These are phyloP conservation scores for Timema cristinae DNA, from an alignment of 2,888 invertebrate genomes.

Conservation along the genomic window DNA sequence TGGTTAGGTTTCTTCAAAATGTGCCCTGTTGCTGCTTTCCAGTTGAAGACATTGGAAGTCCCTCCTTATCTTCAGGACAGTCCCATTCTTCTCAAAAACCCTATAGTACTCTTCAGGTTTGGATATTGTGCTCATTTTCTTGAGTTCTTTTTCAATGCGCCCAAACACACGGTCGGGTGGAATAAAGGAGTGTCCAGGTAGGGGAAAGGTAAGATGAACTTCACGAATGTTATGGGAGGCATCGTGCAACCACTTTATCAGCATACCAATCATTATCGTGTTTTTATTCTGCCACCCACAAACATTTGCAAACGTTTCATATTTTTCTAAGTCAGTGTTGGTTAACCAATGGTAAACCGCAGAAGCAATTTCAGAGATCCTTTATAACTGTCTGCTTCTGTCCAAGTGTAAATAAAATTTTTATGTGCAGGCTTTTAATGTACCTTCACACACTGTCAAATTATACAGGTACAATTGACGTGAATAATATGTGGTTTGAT, in stretches of 20 bases:
- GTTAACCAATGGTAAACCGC: neutral
- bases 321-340: constrained; percentile 1
- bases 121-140: constrained; percentile 1
- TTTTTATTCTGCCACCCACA: constrained; percentile 17
- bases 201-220: neutral
- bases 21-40: neutral
- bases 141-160: neutral
- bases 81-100: neutral
- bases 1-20: too few species aligned
- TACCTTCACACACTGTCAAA: constrained; percentile 38
- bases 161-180: constrained; percentile 9
- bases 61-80: neutral
- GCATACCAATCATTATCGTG: constrained; percentile 16
- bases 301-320: neutral
- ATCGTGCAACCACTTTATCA: constrained; percentile 11
- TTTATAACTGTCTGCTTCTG: constrained; percentile 37
- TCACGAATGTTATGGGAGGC: neutral
- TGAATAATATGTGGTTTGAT: constrained; percentile 40
- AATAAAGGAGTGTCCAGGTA: constrained; percentile 6
- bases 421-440: constrained; percentile 35
- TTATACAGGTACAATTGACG: constrained; percentile 41
- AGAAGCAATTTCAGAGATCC: constrained; percentile 25
- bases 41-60: constrained; percentile 5
- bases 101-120: constrained; percentile 7
- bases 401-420: constrained; percentile 37